Evolutionary conservation across 2,797 vertebrate species (phyloP), one percentile per base, ranked within the genome.

Genomic region (Gobionotothen gibberifrons): DNA sequence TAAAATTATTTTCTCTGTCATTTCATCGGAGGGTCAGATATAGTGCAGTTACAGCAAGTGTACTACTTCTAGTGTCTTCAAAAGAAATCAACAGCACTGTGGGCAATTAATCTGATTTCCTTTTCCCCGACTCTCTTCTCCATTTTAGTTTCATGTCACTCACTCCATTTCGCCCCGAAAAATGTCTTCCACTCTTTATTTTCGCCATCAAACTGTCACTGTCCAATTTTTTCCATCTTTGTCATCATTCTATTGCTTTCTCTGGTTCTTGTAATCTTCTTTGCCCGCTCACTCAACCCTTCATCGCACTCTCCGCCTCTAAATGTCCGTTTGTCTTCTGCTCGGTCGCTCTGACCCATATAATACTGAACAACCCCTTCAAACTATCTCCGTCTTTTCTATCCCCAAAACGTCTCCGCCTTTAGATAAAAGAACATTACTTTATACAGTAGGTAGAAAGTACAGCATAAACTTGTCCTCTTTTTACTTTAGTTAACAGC

Each of bases 171-270:
- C 88, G 85, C 62, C 26, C 5, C 2, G 12, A 53, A 80, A 78
- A 72, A 76, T 44, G 49, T 17, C 44, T 48, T 64, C 62, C 58
- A 79, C 64, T 70, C 86, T 78, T 79, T 86, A 81, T 85, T 69
- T 69, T 51, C 56, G 79, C 79, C 64, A 55, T 83, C 74, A 62
- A 87, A 90, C 83, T 81, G 87, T 83, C 89, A 88, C 74, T 76
- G 80, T 83, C 90, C 91, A 92, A 91, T 92, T 91, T 88, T 85
- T 83, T 82, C 85, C 85, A 90, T 91, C 83, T 81, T 82, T 87
- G 76, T 88, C 84, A 72, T 90, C 84, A 72, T 90, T 67, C 44
- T 52, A 81, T 84, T 82, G 49, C 72, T 85, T 86, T 86, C 72
- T 72, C 80, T 40, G 52, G 89, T 89, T 90, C 79, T 78, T 69